phyloP scores from a whole-genome alignment of 2,797 vertebrate species.

The Cheirogaleus major region DNA sequence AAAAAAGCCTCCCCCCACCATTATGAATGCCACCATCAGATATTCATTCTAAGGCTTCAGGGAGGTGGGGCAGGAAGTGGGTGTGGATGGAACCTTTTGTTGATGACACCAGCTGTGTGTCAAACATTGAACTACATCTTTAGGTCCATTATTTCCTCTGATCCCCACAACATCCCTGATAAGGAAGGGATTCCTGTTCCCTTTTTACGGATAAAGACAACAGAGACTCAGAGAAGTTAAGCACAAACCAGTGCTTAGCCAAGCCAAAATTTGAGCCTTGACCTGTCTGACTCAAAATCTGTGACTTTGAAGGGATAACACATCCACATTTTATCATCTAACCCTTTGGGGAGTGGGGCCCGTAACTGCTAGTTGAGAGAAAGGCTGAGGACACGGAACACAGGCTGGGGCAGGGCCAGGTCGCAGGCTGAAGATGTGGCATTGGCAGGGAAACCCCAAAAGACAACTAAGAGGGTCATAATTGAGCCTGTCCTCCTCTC shows the following conservation, averaged over 20 bases:
- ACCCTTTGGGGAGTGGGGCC: background rate
- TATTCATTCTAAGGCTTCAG: background rate
- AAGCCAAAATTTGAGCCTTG: background rate
- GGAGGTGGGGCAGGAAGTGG: background rate
- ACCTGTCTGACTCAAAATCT: background rate
- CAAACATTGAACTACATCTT: background rate
- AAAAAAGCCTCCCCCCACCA: background rate
- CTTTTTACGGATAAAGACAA: background rate
- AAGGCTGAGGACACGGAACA: background rate
- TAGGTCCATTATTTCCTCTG: fast-evolving
- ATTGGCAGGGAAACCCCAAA: background rate
- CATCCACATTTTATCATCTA: background rate
- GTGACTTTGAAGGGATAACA: background rate
- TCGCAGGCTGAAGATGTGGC: background rate
- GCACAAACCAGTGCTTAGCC: background rate
- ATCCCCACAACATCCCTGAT: background rate
- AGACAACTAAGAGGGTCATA: background rate
- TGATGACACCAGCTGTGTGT: background rate
- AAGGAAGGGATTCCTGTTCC: background rate
- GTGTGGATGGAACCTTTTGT: background rate
- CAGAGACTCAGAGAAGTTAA: background rate
- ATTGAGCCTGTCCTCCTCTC: background rate
- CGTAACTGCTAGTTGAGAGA: background rate
- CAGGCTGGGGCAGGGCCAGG: too few relatives aligned
- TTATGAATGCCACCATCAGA: background rate